phyloP scores from a whole-genome alignment of 2,888 invertebrate species.

The Suillia variegata region DNA sequence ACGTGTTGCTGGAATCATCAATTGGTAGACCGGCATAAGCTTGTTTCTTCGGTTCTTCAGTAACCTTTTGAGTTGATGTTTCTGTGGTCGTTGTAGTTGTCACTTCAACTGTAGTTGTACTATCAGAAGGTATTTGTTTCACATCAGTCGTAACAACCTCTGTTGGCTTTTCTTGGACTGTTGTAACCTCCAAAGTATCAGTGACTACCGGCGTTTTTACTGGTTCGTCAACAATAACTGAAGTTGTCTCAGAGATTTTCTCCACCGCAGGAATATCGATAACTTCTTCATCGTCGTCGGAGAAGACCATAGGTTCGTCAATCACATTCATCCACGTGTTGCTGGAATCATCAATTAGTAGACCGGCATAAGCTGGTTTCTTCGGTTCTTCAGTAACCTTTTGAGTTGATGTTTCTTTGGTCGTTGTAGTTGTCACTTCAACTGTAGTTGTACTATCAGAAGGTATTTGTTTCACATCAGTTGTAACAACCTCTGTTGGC shows the following conservation, averaged over 20 bases:
- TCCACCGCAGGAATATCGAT: background rate
- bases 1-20: too few relatives aligned
- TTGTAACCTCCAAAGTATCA: too few relatives aligned
- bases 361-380: constrained; percentile 37
- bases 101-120: too few relatives aligned
- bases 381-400: background rate
- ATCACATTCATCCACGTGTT: constrained; percentile 43
- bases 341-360: constrained; percentile 29
- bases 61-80: constrained; percentile 3
- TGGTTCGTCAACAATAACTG: too few relatives aligned
- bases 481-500: background rate
- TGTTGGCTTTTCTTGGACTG: too few relatives aligned
- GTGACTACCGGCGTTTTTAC: too few relatives aligned
- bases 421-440: constrained; percentile 33
- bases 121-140: too few relatives aligned
- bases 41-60: background rate
- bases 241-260: too few relatives aligned
- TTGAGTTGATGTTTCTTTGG: background rate
- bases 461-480: background rate
- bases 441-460: constrained; percentile 29
- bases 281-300: constrained; percentile 4
- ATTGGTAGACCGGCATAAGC: too few relatives aligned
- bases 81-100: too few relatives aligned
- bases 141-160: too few relatives aligned
- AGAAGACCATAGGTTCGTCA: constrained; percentile 42